These are phyloP conservation scores for Cheirogaleus medius DNA, from an alignment of 2,113 vertebrate genomes.

Conservation along the genomic window DNA sequence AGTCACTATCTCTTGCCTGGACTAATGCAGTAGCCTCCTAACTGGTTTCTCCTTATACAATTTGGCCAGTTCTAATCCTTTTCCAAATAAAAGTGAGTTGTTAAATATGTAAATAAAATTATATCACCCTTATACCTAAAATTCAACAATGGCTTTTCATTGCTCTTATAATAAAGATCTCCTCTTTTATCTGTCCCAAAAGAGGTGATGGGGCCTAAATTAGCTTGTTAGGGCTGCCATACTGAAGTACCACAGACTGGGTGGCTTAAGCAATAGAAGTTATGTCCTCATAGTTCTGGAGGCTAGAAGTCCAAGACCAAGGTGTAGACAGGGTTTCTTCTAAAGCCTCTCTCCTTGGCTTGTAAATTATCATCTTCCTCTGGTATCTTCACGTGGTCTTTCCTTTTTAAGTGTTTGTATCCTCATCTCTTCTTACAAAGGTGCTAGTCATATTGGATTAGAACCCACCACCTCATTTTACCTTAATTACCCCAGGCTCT, in stretches of 20 bases:
- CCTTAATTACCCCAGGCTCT: background rate
- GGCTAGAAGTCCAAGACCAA: background rate
- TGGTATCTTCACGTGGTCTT: background rate
- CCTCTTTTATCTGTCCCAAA: background rate
- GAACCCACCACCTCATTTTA: background rate
- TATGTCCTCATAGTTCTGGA: background rate
- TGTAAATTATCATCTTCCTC: background rate
- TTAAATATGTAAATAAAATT: constrained; percentile 12
- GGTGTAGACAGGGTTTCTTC: background rate
- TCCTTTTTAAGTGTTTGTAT: background rate
- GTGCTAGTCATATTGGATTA: background rate
- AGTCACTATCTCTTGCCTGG: background rate
- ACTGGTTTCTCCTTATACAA: background rate
- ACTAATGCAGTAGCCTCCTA: background rate
- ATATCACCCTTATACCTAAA: background rate
- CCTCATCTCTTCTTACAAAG: background rate
- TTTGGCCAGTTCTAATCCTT: background rate
- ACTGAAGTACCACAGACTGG: background rate
- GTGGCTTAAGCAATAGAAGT: background rate
- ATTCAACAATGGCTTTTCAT: background rate
- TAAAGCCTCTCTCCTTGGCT: background rate
- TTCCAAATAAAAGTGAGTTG: background rate
- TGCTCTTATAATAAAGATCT: background rate
- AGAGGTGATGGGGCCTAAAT: background rate
- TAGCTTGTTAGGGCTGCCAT: background rate